A percentile compares a stretch with the other conserved stretches of the same genome.
phyloP scores from a whole-genome alignment of 2,113 vertebrate species.

The Bos indicus region DNA sequence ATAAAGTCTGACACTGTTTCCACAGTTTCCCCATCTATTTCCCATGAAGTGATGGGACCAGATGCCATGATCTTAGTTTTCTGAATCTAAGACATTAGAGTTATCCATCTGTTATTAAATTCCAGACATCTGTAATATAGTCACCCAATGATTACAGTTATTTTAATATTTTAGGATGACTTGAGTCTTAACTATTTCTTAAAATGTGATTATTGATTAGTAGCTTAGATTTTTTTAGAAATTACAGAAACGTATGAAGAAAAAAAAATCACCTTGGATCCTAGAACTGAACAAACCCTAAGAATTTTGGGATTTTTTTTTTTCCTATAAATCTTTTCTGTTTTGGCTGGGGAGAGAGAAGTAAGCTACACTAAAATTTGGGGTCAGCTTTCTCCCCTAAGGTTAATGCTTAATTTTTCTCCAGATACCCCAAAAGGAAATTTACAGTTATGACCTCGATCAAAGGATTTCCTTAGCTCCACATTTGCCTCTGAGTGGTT shows the following conservation, averaged over 20 bases:
- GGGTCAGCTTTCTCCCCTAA: neutral
- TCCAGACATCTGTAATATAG: neutral
- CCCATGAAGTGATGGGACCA: too few species aligned
- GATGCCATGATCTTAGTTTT: too few species aligned
- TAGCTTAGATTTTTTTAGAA: neutral
- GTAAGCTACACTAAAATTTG: neutral
- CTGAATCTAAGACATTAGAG: neutral
- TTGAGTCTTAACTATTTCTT: neutral
- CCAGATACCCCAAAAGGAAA: neutral
- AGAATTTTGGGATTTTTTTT: neutral
- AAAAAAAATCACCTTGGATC: neutral
- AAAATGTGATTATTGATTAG: neutral
- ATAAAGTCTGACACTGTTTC: too few species aligned
- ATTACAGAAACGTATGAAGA: neutral
- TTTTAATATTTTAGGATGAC: neutral
- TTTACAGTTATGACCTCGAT: accelerated
- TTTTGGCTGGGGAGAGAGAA: neutral
- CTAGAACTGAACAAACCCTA: neutral
- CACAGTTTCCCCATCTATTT: too few species aligned
- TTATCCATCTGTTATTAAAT: neutral
- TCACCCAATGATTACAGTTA: neutral
- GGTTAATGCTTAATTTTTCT: neutral
- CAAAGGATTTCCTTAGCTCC: neutral
- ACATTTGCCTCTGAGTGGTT: accelerated
- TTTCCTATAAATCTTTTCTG: neutral